These are phyloP conservation scores for Desmophyllum pertusum DNA, from an alignment of 92 coral and sea anemone genomes.

Conservation along the genomic window DNA sequence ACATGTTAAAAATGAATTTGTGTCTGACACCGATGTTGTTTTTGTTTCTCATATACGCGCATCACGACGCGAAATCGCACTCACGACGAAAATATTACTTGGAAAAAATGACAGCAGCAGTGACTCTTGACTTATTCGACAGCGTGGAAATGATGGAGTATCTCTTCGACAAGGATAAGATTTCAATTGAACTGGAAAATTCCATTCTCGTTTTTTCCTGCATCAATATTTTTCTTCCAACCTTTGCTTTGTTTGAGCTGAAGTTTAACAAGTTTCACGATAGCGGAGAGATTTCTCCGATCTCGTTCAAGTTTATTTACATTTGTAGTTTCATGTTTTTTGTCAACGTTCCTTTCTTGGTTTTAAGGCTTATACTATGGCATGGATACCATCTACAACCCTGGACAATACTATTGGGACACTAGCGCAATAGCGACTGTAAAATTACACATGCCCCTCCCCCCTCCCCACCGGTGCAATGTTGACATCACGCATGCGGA, in stretches of 20 bases:
- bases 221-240: slow-evolving; percentile 85
- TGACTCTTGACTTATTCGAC: slow-evolving; percentile 89
- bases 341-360: slow-evolving; percentile 84
- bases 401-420: no score
- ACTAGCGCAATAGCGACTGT: no score
- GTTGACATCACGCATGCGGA: no score
- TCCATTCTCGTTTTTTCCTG: slow-evolving; percentile 75
- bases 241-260: slow-evolving; percentile 84
- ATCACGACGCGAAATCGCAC: slow-evolving; percentile 79
- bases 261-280: slow-evolving; percentile 84
- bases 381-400: slow-evolving; percentile 60
- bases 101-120: slow-evolving; percentile 79
- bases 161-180: slow-evolving; percentile 66
- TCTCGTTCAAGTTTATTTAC: slow-evolving; percentile 84
- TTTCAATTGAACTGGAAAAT: slow-evolving; percentile 41
- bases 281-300: slow-evolving; percentile 79
- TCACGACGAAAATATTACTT: slow-evolving; percentile 80
- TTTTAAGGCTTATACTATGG: slow-evolving; percentile 82
- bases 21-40: slow-evolving; percentile 73
- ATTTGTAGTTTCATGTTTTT: slow-evolving; percentile 78
- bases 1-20: slow-evolving; percentile 77
- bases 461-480: no score
- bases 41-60: slow-evolving; percentile 81
- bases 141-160: slow-evolving; percentile 93
- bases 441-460: no score